phyloP scores from a whole-genome alignment of 2,888 invertebrate species.

The Eilema caniola region DNA sequence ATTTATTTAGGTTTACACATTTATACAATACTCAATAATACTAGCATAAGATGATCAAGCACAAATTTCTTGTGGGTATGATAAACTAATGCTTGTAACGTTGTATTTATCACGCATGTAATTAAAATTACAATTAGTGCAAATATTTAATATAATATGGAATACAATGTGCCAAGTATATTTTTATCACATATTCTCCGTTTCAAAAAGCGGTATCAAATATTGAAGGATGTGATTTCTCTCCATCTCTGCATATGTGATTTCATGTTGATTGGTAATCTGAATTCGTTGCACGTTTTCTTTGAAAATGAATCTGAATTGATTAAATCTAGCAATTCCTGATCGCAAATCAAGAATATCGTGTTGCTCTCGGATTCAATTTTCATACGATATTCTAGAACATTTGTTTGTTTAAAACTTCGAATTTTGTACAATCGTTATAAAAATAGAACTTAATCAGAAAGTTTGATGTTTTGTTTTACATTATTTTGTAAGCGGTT shows the following conservation, averaged over 20 bases:
- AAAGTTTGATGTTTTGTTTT: too few species aligned
- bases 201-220: not conserved
- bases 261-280: too few species aligned
- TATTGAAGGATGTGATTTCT: not conserved
- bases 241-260: too few species aligned
- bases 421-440: too few species aligned
- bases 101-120: not conserved
- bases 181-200: not conserved
- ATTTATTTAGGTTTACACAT: too few species aligned
- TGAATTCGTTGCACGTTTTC: not conserved
- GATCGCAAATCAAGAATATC: not conserved
- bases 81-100: too few species aligned
- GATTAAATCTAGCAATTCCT: not conserved
- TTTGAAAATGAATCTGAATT: not conserved
- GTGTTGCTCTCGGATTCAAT: not conserved
- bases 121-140: not conserved
- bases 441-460: too few species aligned
- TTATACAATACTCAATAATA: too few species aligned
- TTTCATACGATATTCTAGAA: not conserved
- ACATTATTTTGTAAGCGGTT: not conserved
- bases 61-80: not conserved
- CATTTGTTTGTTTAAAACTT: not conserved
- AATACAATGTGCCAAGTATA: not conserved
- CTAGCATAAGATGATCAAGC: too few species aligned
- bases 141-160: not conserved